Percentiles rank a stretch among this genome's conserved stretches.
These are phyloP conservation scores for Caenorhabditis drosophilae DNA, from an alignment of 2,888 invertebrate genomes.

Conservation along the genomic window DNA sequence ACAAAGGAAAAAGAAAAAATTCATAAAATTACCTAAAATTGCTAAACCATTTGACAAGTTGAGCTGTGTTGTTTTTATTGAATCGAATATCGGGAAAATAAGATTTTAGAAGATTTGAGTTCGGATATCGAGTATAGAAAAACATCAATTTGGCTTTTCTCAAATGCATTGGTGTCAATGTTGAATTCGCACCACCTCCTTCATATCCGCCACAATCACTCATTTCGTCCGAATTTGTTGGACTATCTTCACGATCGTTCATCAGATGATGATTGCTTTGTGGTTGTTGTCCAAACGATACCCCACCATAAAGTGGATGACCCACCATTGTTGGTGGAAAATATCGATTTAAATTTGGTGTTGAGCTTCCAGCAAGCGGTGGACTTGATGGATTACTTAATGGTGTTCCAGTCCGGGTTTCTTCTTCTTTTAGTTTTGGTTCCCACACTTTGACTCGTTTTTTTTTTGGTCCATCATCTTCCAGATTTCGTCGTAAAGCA, in stretches of 20 bases:
- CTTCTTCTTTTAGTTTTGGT: constrained; percentile 27
- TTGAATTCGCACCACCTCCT: constrained; percentile 70
- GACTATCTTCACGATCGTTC: constrained; percentile 52
- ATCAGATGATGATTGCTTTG: too few relatives aligned
- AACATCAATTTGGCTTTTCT: constrained; percentile 99
- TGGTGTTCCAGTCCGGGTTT: constrained; percentile 38
- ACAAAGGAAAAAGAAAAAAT: too few relatives aligned
- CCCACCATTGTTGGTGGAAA: constrained; percentile 65
- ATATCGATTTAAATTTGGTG: constrained; percentile 16
- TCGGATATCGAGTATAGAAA: constrained; percentile 99
- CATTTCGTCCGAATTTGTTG: constrained; percentile 60
- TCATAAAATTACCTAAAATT: constrained; percentile 85
- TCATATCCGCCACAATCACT: constrained; percentile 56
- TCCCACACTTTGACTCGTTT: constrained; percentile 35
- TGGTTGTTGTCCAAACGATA: constrained; percentile 41
- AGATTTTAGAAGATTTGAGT: constrained; percentile 97
- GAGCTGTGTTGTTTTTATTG: constrained; percentile 99
- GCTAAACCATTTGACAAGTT: constrained; percentile 99
- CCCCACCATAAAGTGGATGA: constrained; percentile 57
- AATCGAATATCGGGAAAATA: constrained; percentile 99
- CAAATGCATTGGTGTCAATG: constrained; percentile 98
- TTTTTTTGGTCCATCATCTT: constrained; percentile 28
- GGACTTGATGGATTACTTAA: constrained; percentile 34
- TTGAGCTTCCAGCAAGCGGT: constrained; percentile 12
- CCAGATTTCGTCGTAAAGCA: constrained; percentile 29